These are phyloP conservation scores for Petrocephalus zakoni DNA, from an alignment of 2,113 vertebrate genomes.

Conservation along the genomic window DNA sequence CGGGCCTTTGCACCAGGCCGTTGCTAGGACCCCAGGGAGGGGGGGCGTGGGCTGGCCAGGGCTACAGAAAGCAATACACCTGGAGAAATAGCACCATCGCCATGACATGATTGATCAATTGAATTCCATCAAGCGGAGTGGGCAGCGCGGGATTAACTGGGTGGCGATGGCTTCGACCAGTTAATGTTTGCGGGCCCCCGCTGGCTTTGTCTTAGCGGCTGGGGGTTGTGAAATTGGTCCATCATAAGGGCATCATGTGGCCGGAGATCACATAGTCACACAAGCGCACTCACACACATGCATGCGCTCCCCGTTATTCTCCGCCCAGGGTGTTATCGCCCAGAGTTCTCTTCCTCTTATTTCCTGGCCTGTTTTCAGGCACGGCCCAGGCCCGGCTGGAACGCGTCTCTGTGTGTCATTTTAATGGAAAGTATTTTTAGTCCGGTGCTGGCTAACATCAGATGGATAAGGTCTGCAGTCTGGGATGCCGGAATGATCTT, in stretches of 20 bases:
- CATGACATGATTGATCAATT: slow-evolving; percentile 99
- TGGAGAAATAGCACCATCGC: slow-evolving; percentile 99
- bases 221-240: slow-evolving; percentile 92
- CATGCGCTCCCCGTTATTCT: slow-evolving; percentile 53
- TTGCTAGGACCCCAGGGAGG: slow-evolving; percentile 50
- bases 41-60: slow-evolving; percentile 76
- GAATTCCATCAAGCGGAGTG: slow-evolving; percentile 99
- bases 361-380: neutral
- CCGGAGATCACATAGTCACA: slow-evolving; percentile 75
- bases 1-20: neutral
- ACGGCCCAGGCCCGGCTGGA: neutral
- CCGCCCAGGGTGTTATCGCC: slow-evolving; percentile 47
- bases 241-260: slow-evolving; percentile 75
- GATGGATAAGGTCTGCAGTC: slow-evolving; percentile 67
- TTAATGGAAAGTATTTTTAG: slow-evolving; percentile 82
- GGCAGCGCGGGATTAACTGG: slow-evolving; percentile 98
- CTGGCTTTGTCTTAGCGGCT: slow-evolving; percentile 88
- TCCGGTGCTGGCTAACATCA: slow-evolving; percentile 47
- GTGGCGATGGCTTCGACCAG: slow-evolving; percentile 94
- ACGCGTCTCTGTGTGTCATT: neutral
- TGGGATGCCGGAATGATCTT: slow-evolving; percentile 76
- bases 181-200: slow-evolving; percentile 91
- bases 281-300: slow-evolving; percentile 29
- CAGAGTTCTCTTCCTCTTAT: slow-evolving; percentile 10
- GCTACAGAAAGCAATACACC: slow-evolving; percentile 95